These are phyloP conservation scores for Bombus turneri DNA, from an alignment of 1,140 invertebrate species.

Conservation along the genomic window DNA sequence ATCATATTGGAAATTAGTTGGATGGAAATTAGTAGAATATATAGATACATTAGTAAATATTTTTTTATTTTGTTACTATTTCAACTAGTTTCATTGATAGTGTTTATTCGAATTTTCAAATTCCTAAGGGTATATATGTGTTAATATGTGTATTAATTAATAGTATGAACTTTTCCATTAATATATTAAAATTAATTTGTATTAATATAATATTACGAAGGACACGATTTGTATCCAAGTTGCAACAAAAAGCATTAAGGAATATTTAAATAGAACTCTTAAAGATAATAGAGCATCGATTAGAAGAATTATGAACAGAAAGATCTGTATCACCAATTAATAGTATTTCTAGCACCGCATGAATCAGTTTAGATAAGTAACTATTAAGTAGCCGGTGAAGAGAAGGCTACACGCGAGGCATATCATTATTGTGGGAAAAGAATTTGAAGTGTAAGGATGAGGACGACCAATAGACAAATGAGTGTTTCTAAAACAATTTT, in stretches of 20 bases:
- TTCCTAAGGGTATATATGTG: neutral
- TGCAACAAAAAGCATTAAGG: neutral
- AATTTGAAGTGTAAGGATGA: conserved; percentile 14
- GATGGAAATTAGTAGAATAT: neutral
- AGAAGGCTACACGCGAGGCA: neutral
- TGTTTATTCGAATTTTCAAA: neutral
- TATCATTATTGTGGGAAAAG: neutral
- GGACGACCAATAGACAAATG: conserved; percentile 11
- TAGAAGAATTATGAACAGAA: neutral
- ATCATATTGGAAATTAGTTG: neutral
- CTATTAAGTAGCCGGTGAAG: conserved; percentile 16
- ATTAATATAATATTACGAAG: no score
- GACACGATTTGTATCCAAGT: neutral
- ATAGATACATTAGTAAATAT: neutral
- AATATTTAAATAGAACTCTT: no score
- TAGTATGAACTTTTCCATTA: neutral
- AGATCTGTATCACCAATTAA: neutral
- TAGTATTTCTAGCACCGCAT: conserved; percentile 20
- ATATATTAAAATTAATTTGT: no score
- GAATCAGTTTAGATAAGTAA: conserved; percentile 14
- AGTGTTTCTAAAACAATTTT: conserved; percentile 58
- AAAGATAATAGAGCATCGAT: neutral
- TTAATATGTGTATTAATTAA: neutral
- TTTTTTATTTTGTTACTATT: neutral
- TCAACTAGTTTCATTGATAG: neutral